Percentiles rank a stretch among this genome's conserved stretches.
phyloP scores from a whole-genome alignment of 92 coral and sea anemone species.

The Parazoanthus darwini region DNA sequence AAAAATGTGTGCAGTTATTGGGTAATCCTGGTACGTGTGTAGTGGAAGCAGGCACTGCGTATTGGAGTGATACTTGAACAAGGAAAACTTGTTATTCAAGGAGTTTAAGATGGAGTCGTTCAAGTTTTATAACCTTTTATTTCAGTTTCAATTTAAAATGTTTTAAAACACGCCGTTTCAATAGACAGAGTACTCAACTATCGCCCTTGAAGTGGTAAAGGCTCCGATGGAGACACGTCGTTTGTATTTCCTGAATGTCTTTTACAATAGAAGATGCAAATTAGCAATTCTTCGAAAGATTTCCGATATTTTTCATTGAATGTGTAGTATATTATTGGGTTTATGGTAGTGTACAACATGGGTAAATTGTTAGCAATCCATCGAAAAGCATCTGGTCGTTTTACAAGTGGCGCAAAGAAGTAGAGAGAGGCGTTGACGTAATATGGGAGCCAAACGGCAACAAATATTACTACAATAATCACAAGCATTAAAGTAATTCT shows the following conservation, averaged over 20 bases:
- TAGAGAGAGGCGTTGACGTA: neutral
- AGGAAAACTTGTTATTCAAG: too few relatives aligned
- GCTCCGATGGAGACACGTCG: neutral
- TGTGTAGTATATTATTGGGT: neutral
- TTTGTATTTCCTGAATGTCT: neutral
- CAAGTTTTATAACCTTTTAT: too few relatives aligned
- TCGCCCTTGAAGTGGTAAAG: neutral
- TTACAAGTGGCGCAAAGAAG: neutral
- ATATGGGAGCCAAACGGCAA: conserved; percentile 4
- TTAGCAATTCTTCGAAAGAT: neutral
- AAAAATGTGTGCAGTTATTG: too few relatives aligned
- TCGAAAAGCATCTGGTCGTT: neutral
- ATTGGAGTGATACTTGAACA: too few relatives aligned
- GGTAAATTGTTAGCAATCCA: conserved; percentile 11
- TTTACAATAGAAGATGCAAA: neutral
- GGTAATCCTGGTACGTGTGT: too few relatives aligned
- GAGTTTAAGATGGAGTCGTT: too few relatives aligned
- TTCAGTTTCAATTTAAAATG: too few relatives aligned
- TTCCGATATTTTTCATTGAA: neutral
- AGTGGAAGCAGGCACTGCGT: too few relatives aligned
- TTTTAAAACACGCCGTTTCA: too few relatives aligned
- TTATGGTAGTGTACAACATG: neutral
- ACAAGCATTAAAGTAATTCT: neutral
- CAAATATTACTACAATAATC: neutral
- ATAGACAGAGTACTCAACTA: too few relatives aligned